Base-by-base conservation (phyloP, 2,888 invertebrate genomes). In the Cheilosia pagana region DNA sequence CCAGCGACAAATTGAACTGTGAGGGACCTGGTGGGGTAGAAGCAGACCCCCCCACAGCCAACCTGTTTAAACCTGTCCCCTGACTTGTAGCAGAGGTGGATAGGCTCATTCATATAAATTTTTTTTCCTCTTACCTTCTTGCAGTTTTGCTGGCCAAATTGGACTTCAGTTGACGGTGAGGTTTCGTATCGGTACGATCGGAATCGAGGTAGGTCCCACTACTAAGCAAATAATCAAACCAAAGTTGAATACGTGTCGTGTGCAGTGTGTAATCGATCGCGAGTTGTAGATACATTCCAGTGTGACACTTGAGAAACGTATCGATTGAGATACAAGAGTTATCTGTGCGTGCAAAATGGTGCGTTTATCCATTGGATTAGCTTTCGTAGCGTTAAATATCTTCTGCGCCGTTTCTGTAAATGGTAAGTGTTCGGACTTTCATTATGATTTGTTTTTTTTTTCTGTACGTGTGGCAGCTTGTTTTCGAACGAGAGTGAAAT, bases 151-250 rank as follows among this genome's bases (percentile, higher is more conserved):
- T 57, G 67, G 65, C 65, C 55, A 71, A 71, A 70, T 76, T 76
- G 71, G 65, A 81, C 65, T 81, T 85, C 65, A 85, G 85, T 85
- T 85, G 79, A 76, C 85, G 85, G 81, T 85, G 81, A 76, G 85
- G 76, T 85, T 85, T 85, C 76, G 85, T 76, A 71, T 81, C 75
- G 75, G 65, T 75, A 85, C 81, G 79, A 85, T 81, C 85, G 85
- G 79, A 85, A 85, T 85, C 75, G 76, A 83, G 65, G 62, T 53
- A 74, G 71, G 50, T 75, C 67, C 43, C 62, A 25, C n/a, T n/a
- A n/a, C n/a, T n/a, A n/a, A n/a, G n/a, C n/a, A n/a, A n/a, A 19
- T 39, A 39, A 59, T 39, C 35, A 59, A 39, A 19, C 23, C 8
- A 16, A 39, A 60, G 19, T 67, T 16, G 52, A 63, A 57, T 78